These are phyloP conservation scores for Psylliodes chrysocephalus DNA, from an alignment of 2,888 invertebrate genomes.

Conservation along the genomic window DNA sequence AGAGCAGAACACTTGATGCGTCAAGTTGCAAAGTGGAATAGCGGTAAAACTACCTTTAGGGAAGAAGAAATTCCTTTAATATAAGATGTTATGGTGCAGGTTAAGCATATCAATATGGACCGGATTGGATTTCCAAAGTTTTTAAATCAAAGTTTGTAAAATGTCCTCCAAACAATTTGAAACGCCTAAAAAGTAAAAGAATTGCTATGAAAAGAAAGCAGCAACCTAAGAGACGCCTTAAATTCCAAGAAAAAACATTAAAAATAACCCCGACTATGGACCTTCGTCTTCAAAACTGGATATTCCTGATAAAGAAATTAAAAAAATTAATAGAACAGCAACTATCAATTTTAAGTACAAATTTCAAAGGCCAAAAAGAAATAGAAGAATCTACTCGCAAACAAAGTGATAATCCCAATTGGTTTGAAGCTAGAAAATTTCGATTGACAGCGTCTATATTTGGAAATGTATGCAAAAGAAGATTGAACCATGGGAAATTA, in stretches of 20 bases:
- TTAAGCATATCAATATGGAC: background rate
- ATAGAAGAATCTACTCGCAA: background rate
- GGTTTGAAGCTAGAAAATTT: background rate
- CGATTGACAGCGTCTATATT: background rate
- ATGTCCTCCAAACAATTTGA: background rate
- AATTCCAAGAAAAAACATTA: background rate
- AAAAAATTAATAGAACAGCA: background rate
- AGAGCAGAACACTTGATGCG: background rate
- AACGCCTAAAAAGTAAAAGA: background rate
- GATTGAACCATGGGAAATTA: background rate
- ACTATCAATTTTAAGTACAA: background rate
- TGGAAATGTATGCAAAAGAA: background rate
- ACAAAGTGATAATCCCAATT: conserved; percentile 1
- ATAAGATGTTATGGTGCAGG: background rate
- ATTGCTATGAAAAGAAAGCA: too few relatives aligned
- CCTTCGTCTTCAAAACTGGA: background rate
- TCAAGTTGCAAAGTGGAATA: background rate
- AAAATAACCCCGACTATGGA: background rate
- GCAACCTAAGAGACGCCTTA: background rate
- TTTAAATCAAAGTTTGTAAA: too few relatives aligned
- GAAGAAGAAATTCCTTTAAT: background rate
- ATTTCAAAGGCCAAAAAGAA: background rate
- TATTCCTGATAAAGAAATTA: background rate
- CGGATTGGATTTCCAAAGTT: too few relatives aligned
- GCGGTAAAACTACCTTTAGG: background rate